These are phyloP conservation scores for Lasioglossum villosulum DNA, from an alignment of 2,888 invertebrate genomes.

Conservation along the genomic window DNA sequence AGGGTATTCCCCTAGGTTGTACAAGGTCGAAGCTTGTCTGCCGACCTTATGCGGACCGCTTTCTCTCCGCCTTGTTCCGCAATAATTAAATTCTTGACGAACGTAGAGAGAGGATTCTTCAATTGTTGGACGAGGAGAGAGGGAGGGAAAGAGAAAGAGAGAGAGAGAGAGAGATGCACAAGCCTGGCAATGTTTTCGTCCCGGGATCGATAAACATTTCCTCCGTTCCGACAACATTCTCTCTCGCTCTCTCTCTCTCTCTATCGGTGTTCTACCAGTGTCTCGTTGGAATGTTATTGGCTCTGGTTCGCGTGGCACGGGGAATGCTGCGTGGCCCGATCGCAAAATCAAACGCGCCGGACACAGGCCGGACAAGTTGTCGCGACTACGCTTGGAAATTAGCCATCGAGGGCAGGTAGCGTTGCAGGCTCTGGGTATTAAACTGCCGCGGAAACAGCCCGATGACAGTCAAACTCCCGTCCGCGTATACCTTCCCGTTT, in stretches of 20 bases:
- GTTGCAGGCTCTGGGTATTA: conserved; percentile 4
- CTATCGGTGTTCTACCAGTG: background rate
- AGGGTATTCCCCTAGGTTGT: background rate
- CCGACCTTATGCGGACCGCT: background rate
- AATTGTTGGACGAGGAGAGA: background rate
- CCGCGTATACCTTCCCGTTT: background rate
- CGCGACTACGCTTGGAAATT: conserved; percentile 32
- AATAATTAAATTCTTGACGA: conserved; percentile 12
- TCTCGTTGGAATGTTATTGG: conserved; percentile 27
- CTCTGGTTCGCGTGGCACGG: conserved; percentile 4
- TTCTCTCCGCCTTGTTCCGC: background rate
- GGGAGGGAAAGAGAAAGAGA: background rate
- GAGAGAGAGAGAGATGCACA: too few relatives aligned
- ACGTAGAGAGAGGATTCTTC: conserved; percentile 11
- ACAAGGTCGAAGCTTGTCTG: background rate
- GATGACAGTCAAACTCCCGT: conserved; percentile 2
- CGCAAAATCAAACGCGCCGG: conserved; percentile 18
- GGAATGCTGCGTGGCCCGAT: conserved; percentile 7
- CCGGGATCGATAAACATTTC: conserved; percentile 10
- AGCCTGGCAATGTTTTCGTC: background rate
- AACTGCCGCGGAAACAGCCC: conserved; percentile 21
- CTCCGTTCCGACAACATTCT: background rate
- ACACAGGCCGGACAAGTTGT: conserved; percentile 11
- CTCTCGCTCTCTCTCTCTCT: background rate
- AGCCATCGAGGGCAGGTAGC: conserved; percentile 12